These are phyloP conservation scores for Myiotriccus ornatus DNA, from an alignment of 2,797 vertebrate genomes.

Conservation along the genomic window DNA sequence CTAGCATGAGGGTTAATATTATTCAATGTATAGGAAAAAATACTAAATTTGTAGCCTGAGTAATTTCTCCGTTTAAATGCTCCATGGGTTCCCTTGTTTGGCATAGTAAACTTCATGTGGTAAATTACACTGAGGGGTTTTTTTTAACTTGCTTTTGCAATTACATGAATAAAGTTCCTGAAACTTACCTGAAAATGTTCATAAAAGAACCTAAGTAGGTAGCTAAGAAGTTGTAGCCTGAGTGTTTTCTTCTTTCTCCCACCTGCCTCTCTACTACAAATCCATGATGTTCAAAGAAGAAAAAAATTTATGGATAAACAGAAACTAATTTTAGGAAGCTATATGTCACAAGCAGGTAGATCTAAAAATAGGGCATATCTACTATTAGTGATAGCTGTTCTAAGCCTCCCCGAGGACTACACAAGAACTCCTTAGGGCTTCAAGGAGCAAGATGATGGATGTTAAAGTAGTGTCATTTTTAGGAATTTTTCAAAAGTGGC, in stretches of 20 bases:
- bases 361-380: neutral
- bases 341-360: neutral
- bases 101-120: neutral
- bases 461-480: conserved; percentile 48
- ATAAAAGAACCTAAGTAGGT: neutral
- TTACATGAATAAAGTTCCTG: neutral
- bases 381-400: neutral
- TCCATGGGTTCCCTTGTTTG: neutral
- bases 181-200: neutral
- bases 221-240: neutral
- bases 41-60: neutral
- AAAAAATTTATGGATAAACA: neutral
- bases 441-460: conserved; percentile 52
- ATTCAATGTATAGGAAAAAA: neutral
- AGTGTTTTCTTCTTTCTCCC: neutral
- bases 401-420: neutral
- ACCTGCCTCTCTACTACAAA: neutral
- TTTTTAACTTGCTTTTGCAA: neutral
- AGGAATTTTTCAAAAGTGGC: conserved; percentile 36
- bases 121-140: neutral
- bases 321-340: neutral
- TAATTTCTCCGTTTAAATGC: neutral
- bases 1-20: neutral
- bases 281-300: neutral
- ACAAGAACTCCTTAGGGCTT: neutral